Evolutionary conservation across 2,113 vertebrate genomes (phyloP), one percentile per base, ranked within the genome.

Genomic region (Isurus oxyrinchus): DNA sequence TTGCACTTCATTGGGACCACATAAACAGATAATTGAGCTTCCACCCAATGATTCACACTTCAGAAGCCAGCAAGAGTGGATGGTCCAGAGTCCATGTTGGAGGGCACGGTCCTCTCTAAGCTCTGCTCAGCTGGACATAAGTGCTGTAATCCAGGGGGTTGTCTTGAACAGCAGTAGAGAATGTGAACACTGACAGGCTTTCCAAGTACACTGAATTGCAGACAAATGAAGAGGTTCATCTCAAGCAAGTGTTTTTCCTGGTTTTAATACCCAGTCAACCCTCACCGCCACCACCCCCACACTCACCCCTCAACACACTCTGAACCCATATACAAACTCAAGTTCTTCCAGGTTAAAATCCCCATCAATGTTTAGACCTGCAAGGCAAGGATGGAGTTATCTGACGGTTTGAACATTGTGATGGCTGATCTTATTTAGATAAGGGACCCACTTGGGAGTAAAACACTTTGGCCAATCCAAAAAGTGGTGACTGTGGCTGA

Each of bases 391-490:
- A 90, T 90, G 25, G 87, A 59, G 53, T 59, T 57, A 35, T 59
- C 25, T 31, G 53, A 27, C 27, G 27, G 10, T 35, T 90, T 57
- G 96, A 96, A 97, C 96, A 97, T 97, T 96, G 96, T 0, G 16
- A 97, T 97, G 96, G 96, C 87, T 97, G 97, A 97, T 97, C 96
- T 97, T 97, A 97, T 97, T 97, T 97, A 97, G 94, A 97, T 96
- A 97, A 97, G 96, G 97, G 96, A 63, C 88, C 96, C 59, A 44
- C 90, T 63, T 97, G 96, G 97, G 59, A 53, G 96, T 49, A 49
- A 90, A 59, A 84, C 16, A 66, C 72, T n/a, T 31, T 81, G 53
- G 40, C 61, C 57, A 61, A n/a, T 94, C 1, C 13, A 94, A 61
- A n/a, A 63, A 40, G 59, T 16, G 59, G 95, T 40, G 49, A 96